Conservation (phyloP, 1,140 invertebrate genomes). For the Armadillidium nasatum region DNA sequence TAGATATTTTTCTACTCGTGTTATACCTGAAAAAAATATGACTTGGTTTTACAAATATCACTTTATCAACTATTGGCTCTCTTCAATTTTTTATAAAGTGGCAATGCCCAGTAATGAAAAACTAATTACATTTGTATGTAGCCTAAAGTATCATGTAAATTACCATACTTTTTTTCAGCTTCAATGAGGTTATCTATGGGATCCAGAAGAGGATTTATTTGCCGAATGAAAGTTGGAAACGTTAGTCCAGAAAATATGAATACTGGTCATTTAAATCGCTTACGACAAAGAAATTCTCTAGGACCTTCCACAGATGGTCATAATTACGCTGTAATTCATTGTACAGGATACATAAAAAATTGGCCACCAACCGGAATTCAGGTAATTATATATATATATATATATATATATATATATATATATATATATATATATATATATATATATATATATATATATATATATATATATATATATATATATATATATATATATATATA, state of each 20-base stretch:
- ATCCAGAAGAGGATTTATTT: slow-evolving; percentile 95
- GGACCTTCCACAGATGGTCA: slow-evolving; percentile 89
- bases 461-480: too few relatives aligned
- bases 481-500: too few relatives aligned
- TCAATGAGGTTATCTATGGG: slow-evolving; percentile 97
- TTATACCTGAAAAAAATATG: too few relatives aligned
- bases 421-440: too few relatives aligned
- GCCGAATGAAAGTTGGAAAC: slow-evolving; percentile 94
- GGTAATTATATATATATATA: too few relatives aligned
- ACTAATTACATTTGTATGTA: slow-evolving; percentile 28
- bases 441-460: too few relatives aligned
- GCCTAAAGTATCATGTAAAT: neutral
- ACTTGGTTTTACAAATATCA: too few relatives aligned
- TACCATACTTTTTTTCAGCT: slow-evolving; percentile 56
- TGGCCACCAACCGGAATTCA: slow-evolving; percentile 82
- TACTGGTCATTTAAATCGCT: slow-evolving; percentile 72
- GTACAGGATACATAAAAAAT: slow-evolving; percentile 99
- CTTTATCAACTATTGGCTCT: too few relatives aligned
- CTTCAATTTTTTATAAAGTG: too few relatives aligned
- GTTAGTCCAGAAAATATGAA: slow-evolving; percentile 69
- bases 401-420: too few relatives aligned
- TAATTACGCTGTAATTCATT: slow-evolving; percentile 97
- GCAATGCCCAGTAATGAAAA: too few relatives aligned
- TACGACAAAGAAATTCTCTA: slow-evolving; percentile 86
- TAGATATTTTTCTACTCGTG: too few relatives aligned